These are phyloP conservation scores for Eudasyphora cyanicolor DNA, from an alignment of 2,888 invertebrate genomes.

Conservation along the genomic window DNA sequence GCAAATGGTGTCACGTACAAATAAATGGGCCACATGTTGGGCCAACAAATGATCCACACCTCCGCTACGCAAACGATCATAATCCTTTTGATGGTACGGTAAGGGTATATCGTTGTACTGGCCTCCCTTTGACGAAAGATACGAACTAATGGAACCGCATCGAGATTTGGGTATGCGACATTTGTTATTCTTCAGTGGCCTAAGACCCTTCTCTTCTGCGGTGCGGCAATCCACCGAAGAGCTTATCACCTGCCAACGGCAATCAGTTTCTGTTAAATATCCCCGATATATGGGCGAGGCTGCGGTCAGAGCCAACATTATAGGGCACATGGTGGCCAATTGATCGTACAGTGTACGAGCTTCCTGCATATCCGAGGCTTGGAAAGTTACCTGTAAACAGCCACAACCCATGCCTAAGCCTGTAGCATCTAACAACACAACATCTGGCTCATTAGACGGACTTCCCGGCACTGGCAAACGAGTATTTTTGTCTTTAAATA, in stretches of 20 bases:
- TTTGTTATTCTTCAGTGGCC: conserved; percentile 86
- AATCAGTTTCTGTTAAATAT: conserved; percentile 96
- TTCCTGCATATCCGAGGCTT: conserved; percentile 96
- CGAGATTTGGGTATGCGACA: conserved; percentile 95
- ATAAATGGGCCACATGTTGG: conserved; percentile 97
- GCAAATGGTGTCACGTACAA: conserved; percentile 97
- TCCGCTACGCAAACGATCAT: conserved; percentile 89
- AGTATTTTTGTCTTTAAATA: conserved; percentile 94
- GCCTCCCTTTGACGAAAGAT: conserved; percentile 93
- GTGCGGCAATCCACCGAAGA: conserved; percentile 97
- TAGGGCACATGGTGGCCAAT: conserved; percentile 96
- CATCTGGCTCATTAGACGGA: conserved; percentile 89
- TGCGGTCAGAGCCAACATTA: conserved; percentile 97
- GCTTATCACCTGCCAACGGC: conserved; percentile 98
- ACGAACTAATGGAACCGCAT: conserved; percentile 99
- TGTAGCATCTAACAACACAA: conserved; percentile 99
- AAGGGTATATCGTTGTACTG: conserved; percentile 96
- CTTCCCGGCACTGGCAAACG: conserved; percentile 91
- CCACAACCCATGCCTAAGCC: conserved; percentile 99
- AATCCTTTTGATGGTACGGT: conserved; percentile 91
- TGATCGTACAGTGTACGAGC: conserved; percentile 98
- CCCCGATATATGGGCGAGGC: conserved; percentile 97
- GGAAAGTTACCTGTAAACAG: conserved; percentile 96
- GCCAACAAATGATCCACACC: conserved; percentile 96
- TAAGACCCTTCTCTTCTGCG: conserved; percentile 92